Evolutionary conservation across 2,888 invertebrate species (phyloP).

Genomic region (Thecocarcelia acutangulata): DNA sequence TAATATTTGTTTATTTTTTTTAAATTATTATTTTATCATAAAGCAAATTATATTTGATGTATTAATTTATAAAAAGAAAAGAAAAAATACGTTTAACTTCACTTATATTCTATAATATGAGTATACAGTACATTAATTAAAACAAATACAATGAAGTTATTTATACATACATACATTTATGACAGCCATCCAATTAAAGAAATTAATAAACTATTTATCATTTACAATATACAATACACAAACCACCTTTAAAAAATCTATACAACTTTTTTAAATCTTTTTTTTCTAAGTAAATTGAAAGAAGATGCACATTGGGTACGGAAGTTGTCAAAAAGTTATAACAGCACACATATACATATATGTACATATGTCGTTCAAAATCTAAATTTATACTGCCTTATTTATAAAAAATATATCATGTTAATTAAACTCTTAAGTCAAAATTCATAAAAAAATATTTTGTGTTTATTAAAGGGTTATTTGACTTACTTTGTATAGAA

Average conservation of each 20-base stretch:
- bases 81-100: slow-evolving; percentile 19
- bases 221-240: slow-evolving; percentile 50
- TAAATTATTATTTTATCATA: slow-evolving; percentile 31
- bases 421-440: too few species aligned
- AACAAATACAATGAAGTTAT: slow-evolving; percentile 35
- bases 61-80: slow-evolving; percentile 31
- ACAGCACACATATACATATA: too few species aligned
- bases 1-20: slow-evolving; percentile 32
- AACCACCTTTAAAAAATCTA: slow-evolving; percentile 43
- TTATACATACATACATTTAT: slow-evolving; percentile 38
- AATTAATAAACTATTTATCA: slow-evolving; percentile 51
- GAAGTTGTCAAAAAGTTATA: too few species aligned
- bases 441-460: too few species aligned
- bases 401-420: too few species aligned
- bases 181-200: slow-evolving; percentile 57
- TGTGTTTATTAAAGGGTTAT: too few species aligned
- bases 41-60: slow-evolving; percentile 11
- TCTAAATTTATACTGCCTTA: too few species aligned
- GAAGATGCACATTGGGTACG: background rate
- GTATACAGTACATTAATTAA: slow-evolving; percentile 36
- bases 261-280: background rate
- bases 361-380: too few species aligned
- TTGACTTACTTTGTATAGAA: too few species aligned
- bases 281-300: too few species aligned
- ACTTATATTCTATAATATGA: slow-evolving; percentile 34